phyloP scores from a whole-genome alignment of 1,140 invertebrate genomes.

The Pseudomyrmex pallidus region DNA sequence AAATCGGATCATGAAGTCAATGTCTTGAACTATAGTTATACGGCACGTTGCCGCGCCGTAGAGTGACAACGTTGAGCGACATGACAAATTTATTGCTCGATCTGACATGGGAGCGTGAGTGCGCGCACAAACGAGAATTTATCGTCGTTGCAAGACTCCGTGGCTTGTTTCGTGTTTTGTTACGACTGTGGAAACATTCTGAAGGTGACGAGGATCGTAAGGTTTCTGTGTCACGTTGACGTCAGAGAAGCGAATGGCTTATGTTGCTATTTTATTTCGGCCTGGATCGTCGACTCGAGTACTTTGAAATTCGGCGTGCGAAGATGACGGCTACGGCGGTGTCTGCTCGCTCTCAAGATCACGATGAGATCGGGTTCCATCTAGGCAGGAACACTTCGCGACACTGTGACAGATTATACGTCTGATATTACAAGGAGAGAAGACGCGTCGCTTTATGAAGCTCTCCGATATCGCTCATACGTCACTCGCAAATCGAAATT shows the following conservation, averaged over 20 bases:
- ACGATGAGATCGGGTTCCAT: background rate
- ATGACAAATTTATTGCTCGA: conserved; percentile 46
- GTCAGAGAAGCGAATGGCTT: background rate
- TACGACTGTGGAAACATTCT: conserved; percentile 22
- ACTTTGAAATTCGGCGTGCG: background rate
- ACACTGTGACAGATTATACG: conserved; percentile 34
- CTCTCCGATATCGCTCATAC: conserved; percentile 21
- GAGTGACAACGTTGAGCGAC: background rate
- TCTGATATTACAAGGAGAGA: background rate
- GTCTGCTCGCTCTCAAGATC: background rate
- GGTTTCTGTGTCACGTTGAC: background rate
- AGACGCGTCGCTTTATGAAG: conserved; percentile 4
- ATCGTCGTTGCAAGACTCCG: conserved; percentile 35
- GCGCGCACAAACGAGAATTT: conserved; percentile 24
- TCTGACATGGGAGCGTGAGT: background rate
- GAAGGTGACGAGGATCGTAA: background rate
- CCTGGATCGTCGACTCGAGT: conserved; percentile 19
- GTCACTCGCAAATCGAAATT: conserved; percentile 37
- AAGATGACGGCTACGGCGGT: background rate
- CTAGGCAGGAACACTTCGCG: background rate
- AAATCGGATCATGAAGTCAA: conserved; percentile 20
- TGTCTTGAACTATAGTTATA: conserved; percentile 5
- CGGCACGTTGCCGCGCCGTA: background rate
- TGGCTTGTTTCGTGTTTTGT: background rate
- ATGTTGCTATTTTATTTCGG: conserved; percentile 38